Conservation (phyloP, 2,113 vertebrate species). For the Murina feae region DNA sequence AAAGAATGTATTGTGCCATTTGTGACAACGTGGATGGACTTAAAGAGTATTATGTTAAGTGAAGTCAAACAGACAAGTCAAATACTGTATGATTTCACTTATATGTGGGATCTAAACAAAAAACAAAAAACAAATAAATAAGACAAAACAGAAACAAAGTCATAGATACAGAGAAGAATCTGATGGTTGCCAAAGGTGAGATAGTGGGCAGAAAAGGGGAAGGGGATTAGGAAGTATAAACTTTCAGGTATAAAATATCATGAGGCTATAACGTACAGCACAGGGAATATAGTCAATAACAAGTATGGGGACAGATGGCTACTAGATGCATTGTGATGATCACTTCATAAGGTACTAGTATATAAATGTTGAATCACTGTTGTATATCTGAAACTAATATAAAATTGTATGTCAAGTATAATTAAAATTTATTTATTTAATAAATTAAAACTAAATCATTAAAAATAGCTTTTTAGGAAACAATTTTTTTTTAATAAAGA, state of each 20-base stretch:
- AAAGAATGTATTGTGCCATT: background rate
- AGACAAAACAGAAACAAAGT: background rate
- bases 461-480: background rate
- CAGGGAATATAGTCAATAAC: background rate
- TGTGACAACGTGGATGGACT: background rate
- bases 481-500: background rate
- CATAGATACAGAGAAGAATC: background rate
- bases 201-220: background rate
- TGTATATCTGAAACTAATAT: background rate
- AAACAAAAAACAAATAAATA: background rate
- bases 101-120: background rate
- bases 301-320: background rate
- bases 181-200: background rate
- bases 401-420: background rate
- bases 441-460: background rate
- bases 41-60: background rate
- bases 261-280: background rate
- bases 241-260: background rate
- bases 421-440: too few species aligned
- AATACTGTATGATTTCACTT: background rate
- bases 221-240: background rate
- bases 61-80: background rate
- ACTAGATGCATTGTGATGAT: background rate
- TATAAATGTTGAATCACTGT: background rate
- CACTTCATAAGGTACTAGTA: background rate